Conservation (phyloP, 2,797 vertebrate genomes). For the Hippopotamyrus pictus region DNA sequence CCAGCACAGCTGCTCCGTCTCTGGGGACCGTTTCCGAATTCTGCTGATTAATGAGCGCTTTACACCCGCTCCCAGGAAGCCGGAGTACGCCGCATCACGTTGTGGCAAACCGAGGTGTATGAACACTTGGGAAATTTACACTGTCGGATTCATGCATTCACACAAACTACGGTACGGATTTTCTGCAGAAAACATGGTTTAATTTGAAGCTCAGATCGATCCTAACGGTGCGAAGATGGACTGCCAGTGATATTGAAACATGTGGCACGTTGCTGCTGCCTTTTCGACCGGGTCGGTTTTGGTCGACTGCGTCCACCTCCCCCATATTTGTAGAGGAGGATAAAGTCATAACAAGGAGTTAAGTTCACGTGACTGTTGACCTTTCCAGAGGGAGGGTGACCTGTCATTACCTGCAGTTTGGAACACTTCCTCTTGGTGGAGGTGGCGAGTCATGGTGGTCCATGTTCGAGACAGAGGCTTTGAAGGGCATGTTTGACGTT, state of each 20-base stretch:
- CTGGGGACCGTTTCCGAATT: conserved; percentile 40
- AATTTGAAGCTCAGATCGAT: background rate
- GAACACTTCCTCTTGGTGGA: conserved; percentile 45
- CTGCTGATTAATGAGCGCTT: conserved; percentile 33
- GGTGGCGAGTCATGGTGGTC: background rate
- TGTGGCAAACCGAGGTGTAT: background rate
- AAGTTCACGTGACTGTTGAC: conserved; percentile 59
- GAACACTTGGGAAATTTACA: background rate
- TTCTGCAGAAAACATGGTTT: background rate
- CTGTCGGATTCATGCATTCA: background rate
- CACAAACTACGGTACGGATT: background rate
- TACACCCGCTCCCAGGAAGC: background rate
- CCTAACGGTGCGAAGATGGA: background rate
- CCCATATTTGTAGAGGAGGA: conserved; percentile 22
- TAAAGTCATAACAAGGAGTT: conserved; percentile 57
- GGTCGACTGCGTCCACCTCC: background rate
- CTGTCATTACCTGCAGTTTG: conserved; percentile 49
- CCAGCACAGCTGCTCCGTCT: conserved; percentile 53
- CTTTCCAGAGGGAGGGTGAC: conserved; percentile 29
- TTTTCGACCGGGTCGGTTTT: background rate
- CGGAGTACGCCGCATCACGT: background rate
- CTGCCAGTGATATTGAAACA: background rate
- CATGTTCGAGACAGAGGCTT: conserved; percentile 9
- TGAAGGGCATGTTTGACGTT: conserved; percentile 31
- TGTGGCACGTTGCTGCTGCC: background rate